Evolutionary conservation across 2,113 vertebrate species (phyloP).

Genomic region (Trinectes maculatus): DNA sequence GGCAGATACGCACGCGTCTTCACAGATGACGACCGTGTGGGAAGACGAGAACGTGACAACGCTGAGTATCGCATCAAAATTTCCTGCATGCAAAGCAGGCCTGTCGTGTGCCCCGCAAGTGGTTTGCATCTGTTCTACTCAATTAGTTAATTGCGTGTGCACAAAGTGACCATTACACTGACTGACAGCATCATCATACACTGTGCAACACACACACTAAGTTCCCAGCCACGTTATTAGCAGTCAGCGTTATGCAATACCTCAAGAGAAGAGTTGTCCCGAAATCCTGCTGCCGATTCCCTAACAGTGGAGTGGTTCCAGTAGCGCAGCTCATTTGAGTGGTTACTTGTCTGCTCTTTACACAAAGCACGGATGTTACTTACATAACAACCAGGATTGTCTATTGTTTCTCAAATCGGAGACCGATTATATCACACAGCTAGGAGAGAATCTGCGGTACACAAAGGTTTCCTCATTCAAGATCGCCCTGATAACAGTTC

Average conservation of each 20-base stretch:
- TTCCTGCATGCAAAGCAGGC: slow-evolving; percentile 9
- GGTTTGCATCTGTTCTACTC: neutral
- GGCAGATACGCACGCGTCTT: slow-evolving; percentile 39
- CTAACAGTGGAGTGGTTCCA: slow-evolving; percentile 53
- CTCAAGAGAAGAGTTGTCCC: slow-evolving; percentile 62
- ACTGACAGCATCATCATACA: neutral
- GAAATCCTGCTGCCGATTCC: slow-evolving; percentile 60
- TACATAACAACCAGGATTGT: slow-evolving; percentile 69
- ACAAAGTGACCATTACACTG: slow-evolving; percentile 8
- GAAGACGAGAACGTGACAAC: slow-evolving; percentile 44
- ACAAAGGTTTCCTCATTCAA: slow-evolving; percentile 42
- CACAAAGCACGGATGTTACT: slow-evolving; percentile 75
- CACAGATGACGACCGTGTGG: slow-evolving; percentile 47
- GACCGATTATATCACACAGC: slow-evolving; percentile 67
- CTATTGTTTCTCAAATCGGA: slow-evolving; percentile 69
- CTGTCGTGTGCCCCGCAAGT: slow-evolving; percentile 4
- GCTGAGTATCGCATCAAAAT: neutral
- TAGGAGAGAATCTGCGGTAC: slow-evolving; percentile 37
- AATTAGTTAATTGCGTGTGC: neutral
- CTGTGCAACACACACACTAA: neutral
- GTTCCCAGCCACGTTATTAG: slow-evolving; percentile 47
- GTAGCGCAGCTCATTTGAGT: slow-evolving; percentile 51
- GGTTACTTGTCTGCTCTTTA: slow-evolving; percentile 57
- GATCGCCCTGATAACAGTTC: slow-evolving; percentile 16
- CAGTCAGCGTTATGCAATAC: slow-evolving; percentile 61